Evolutionary conservation across 2,797 vertebrate genomes (phyloP).

Genomic region (Falco naumanni): DNA sequence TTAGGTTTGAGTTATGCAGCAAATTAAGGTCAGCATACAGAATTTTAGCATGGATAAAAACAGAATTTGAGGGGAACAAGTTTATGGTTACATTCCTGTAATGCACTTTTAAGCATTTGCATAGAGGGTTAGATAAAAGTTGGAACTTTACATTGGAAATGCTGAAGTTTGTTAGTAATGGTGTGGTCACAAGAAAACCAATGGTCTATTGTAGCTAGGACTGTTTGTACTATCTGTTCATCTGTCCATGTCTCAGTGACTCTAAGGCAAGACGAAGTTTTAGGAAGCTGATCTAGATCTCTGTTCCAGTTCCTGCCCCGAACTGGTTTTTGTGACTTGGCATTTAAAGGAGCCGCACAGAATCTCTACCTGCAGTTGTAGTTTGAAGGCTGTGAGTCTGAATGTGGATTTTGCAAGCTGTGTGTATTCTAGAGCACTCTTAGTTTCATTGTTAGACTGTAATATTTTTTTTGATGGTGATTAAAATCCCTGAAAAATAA

Average conservation of each 20-base stretch:
- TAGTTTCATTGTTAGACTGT: neutral
- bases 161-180: neutral
- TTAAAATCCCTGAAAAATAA: neutral
- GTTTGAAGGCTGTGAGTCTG: neutral
- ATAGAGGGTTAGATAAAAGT: neutral
- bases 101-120: neutral
- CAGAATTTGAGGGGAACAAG: neutral
- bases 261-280: neutral
- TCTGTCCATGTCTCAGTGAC: neutral
- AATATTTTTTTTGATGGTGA: neutral
- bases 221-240: neutral
- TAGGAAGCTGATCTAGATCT: neutral
- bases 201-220: rapidly evolving
- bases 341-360: neutral
- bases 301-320: neutral
- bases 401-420: neutral
- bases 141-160: neutral
- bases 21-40: neutral
- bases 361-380: neutral
- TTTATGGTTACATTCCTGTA: neutral
- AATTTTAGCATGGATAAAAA: neutral
- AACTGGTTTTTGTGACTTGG: neutral
- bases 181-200: neutral
- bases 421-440: neutral
- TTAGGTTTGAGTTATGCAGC: neutral